These are phyloP conservation scores for Phalacrocorax aristotelis DNA, from an alignment of 2,113 vertebrate genomes.

Conservation along the genomic window DNA sequence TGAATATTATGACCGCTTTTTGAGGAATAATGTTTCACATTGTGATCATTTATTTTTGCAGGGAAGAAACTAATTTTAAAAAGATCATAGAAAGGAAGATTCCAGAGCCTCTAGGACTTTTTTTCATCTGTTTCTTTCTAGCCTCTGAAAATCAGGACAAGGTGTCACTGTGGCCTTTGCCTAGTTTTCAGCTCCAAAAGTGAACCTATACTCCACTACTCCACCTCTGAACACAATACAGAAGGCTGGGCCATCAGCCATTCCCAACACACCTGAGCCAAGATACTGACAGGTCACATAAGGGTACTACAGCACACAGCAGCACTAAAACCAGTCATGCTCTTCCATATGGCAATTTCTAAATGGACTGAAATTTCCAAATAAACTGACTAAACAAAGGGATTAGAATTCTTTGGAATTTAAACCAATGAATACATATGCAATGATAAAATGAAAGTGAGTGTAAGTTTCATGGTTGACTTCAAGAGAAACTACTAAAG, in stretches of 20 bases:
- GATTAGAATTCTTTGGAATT: neutral
- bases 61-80: neutral
- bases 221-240: rapidly evolving
- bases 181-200: neutral
- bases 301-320: neutral
- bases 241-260: neutral
- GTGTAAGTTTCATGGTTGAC: neutral
- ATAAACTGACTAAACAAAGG: neutral
- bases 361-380: neutral
- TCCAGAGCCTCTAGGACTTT: neutral
- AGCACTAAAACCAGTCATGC: rapidly evolving
- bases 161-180: neutral
- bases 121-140: neutral
- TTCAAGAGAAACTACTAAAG: neutral
- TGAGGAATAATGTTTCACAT: neutral
- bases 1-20: neutral
- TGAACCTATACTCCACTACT: neutral
- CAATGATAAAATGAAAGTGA: neutral
- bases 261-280: neutral
- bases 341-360: no score
- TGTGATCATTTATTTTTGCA: neutral
- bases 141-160: neutral
- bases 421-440: neutral
- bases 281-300: rapidly evolving
- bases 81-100: neutral